Base-by-base conservation (phyloP, 2,888 invertebrate genomes). In the Mellilla xanthometata region DNA sequence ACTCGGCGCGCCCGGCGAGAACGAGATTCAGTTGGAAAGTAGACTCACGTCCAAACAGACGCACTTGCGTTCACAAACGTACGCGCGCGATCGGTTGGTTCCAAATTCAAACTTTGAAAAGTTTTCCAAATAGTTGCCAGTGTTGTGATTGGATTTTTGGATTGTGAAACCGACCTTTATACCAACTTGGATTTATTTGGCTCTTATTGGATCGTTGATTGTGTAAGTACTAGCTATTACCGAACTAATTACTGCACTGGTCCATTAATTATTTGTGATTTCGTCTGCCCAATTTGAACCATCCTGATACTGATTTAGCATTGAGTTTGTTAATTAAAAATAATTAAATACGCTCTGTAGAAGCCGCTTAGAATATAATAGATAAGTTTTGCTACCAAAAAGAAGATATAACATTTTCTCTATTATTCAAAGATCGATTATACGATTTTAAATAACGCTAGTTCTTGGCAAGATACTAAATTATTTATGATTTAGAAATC, bases 11-110 rank as follows among this genome's bases (percentile, higher is more conserved):
- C 58, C 68, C 62, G 66, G 65, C 61, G 55, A 29, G 34, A 30
- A n/a, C 61, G 27, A 29, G 34, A 30, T 35, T 75, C 84, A 88
- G 88, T 88, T 85, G 75, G 87, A 87, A 86, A 85, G 82, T 83
- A 76, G 76, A 75, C 77, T 71, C 71, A 71, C 70, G 64, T 64
- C 65, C 52, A 74, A 66, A 66, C 76, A 73, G 83, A 83, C 88
- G 87, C 71, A 60, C 54, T 65, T 67, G 65, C 62, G 58, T 35
- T 34, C 34, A 9, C 60, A 54, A 53, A 58, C 60, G 58, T 61
- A 65, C 62, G 62, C 75, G 76, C 76, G 71, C 66, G 58, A 73
- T 69, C 69, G 66, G 71, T 41, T 41, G 72, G 74, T 62, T 65
- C 62, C 54, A 65, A 61, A 61, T 65, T 60, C 41, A 43, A 56